Conservation (phyloP, 2,888 invertebrate species). For the Cheilosia vernalis region DNA sequence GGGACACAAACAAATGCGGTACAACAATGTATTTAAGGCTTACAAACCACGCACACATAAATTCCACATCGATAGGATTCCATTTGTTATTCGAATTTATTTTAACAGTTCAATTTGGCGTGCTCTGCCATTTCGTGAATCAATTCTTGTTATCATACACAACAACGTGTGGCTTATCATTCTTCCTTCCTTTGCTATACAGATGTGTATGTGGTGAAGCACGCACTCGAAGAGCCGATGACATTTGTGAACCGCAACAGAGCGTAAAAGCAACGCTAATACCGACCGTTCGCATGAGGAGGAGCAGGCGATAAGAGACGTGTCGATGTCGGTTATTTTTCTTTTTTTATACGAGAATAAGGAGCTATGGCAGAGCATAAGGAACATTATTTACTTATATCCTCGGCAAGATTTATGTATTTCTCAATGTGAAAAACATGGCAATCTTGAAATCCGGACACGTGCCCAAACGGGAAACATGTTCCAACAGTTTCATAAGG, state of each 20-base stretch:
- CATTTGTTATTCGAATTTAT: conserved; percentile 49
- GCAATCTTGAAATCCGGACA: conserved; percentile 60
- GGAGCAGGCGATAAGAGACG: conserved; percentile 50
- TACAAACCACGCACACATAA: conserved; percentile 16
- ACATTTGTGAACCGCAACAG: conserved; percentile 43
- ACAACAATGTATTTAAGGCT: conserved; percentile 25
- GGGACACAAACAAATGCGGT: conserved; percentile 1
- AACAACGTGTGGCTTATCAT: conserved; percentile 19
- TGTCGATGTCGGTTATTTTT: conserved; percentile 27
- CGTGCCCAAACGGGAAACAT: conserved; percentile 65
- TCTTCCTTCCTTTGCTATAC: neutral
- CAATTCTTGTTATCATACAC: conserved; percentile 23
- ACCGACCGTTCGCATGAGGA: conserved; percentile 21
- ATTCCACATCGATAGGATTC: conserved; percentile 31
- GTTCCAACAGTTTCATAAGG: conserved; percentile 40
- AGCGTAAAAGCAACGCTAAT: conserved; percentile 11
- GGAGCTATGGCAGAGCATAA: conserved; percentile 46
- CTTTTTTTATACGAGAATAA: conserved; percentile 44
- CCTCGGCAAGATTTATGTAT: conserved; percentile 62
- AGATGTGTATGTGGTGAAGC: conserved; percentile 4
- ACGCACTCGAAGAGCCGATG: conserved; percentile 57
- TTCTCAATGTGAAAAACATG: conserved; percentile 52
- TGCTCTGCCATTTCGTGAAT: conserved; percentile 8
- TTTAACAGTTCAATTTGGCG: conserved; percentile 42
- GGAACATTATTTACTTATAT: conserved; percentile 36